Conservation (phyloP, 2,888 invertebrate genomes). For the Agrilus cyanescens region DNA sequence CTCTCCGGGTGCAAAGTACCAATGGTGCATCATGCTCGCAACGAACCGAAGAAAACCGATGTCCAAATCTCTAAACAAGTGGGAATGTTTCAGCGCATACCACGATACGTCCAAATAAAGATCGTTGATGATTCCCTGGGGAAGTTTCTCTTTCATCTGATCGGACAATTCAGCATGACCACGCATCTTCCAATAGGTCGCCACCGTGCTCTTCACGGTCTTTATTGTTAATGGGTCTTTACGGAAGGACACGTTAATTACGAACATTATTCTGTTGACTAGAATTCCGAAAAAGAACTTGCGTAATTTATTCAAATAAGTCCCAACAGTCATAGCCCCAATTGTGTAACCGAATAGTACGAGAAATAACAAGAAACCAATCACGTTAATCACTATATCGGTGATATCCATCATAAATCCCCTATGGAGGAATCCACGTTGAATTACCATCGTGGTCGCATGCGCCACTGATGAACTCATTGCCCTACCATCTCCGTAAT, state of each 20-base stretch:
- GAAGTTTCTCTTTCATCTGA: conserved; percentile 10
- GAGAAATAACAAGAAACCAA: background rate
- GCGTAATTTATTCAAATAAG: background rate
- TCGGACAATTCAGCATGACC: conserved; percentile 8
- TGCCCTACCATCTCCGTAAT: background rate
- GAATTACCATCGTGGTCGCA: too few species aligned
- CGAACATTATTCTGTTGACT: too few species aligned
- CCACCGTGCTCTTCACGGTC: background rate
- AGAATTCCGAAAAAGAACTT: background rate
- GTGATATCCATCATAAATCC: background rate
- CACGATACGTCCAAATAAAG: conserved; percentile 17
- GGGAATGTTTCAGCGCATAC: conserved; percentile 17
- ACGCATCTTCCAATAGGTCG: conserved; percentile 9
- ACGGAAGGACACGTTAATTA: background rate
- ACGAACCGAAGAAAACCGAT: conserved; percentile 14
- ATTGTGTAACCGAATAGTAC: background rate
- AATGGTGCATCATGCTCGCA: conserved; percentile 12
- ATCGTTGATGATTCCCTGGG: conserved; percentile 12
- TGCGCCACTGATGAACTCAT: background rate
- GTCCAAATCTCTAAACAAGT: conserved; percentile 15
- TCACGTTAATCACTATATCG: background rate
- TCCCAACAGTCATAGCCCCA: background rate
- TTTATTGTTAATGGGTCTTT: background rate
- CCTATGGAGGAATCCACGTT: too few species aligned
- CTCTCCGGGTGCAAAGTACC: conserved; percentile 17